Evolutionary conservation across 2,888 invertebrate genomes (phyloP).

Genomic region (Drosophila multiciliata): DNA sequence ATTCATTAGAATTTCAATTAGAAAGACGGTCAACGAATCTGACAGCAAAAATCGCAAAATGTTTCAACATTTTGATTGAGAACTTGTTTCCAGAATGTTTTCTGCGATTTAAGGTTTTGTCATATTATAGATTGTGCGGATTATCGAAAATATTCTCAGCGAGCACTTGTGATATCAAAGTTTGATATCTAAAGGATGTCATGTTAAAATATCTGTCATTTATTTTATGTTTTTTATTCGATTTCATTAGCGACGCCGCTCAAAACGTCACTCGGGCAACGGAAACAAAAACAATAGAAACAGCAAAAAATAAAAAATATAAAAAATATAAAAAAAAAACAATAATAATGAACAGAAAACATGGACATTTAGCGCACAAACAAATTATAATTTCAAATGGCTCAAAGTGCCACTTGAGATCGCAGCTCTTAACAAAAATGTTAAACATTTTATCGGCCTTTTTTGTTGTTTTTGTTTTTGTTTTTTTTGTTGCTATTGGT

Average conservation of each 20-base stretch:
- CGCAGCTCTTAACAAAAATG: constrained; percentile 69
- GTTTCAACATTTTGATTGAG: constrained; percentile 60
- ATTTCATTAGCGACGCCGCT: constrained; percentile 69
- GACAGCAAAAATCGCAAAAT: constrained; percentile 59
- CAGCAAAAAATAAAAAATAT: constrained; percentile 2
- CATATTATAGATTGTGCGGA: constrained; percentile 12
- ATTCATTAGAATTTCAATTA: constrained; percentile 53
- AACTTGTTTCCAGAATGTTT: constrained; percentile 52
- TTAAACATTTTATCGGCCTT: constrained; percentile 67
- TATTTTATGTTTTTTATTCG: constrained; percentile 60
- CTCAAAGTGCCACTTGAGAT: constrained; percentile 75
- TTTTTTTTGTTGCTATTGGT: constrained; percentile 26
- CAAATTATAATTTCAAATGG: constrained; percentile 80
- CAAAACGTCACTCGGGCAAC: constrained; percentile 28
- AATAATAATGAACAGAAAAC: constrained; percentile 48
- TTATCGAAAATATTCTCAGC: constrained; percentile 54
- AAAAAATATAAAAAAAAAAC: constrained; percentile 7
- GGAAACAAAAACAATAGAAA: constrained; percentile 30
- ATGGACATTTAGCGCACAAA: constrained; percentile 72
- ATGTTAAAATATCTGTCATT: constrained; percentile 62
- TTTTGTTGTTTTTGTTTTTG: constrained; percentile 34
- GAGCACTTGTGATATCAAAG: constrained; percentile 48
- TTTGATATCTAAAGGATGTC: constrained; percentile 77
- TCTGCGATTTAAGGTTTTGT: constrained; percentile 26
- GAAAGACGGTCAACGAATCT: constrained; percentile 45